Base-by-base conservation (phyloP, 2,113 vertebrate genomes). In the Pipra filicauda region DNA sequence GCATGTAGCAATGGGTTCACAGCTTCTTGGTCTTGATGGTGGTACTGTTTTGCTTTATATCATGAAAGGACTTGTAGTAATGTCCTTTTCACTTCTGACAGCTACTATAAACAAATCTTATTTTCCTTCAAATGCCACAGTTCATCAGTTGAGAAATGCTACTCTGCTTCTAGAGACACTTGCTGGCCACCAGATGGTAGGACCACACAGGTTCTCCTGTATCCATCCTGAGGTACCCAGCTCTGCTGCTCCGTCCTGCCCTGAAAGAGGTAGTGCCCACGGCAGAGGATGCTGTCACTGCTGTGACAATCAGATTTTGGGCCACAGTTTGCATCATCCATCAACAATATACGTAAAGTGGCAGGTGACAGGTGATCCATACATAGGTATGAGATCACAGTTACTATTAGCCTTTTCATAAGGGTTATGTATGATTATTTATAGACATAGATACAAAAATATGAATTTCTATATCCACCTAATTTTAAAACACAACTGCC, bases 361-460 rank as follows among this genome's bases (percentile, higher is more conserved):
- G 22, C 30, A 64, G 22, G 37, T 43, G 65, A 89, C 30, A 64
- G 22, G 37, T 43, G 65, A 89, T 13, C 39, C 15, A 15, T n/a
- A 57, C 17, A 1, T 5, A 46, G 51, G 16, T 8, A 33, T 0
- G 1, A 83, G 17, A 11, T 85, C 48, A 59, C 16, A 30, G n/a
- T n/a, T 48, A 17, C 11, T 66, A 46, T 13, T 35, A 28, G 12
- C 8, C 33, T 92, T 88, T 52, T 31, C 27, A 7, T n/a, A 75
- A 57, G 8, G 16, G 54, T 54, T 61, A 67, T 17, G 15, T 24
- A 16, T 33, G 17, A 44, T 57, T 31, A 28, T 55, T 57, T 69
- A 33, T 37, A 12, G 7, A 35, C 11, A 58, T 37, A 33, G 8
- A 26, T 26, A 22, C 5, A 41, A 37, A 59, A 57, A 69, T 9